These are phyloP conservation scores for Sandelia bainsii DNA, from an alignment of 2,797 vertebrate genomes.

Conservation along the genomic window DNA sequence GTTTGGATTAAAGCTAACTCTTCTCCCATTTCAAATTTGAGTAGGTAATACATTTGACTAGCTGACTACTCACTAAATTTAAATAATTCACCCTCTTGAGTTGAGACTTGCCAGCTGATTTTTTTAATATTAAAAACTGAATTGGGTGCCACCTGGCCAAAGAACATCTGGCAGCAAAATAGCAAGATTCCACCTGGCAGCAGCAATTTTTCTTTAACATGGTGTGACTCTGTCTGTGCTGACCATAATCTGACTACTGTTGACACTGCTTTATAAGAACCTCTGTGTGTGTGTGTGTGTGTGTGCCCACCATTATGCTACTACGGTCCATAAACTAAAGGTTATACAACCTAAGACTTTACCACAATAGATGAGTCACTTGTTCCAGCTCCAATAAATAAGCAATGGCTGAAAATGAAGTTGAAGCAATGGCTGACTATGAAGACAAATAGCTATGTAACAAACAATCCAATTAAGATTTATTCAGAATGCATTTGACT, in stretches of 20 bases:
- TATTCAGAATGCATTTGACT: not conserved
- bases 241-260: constrained; percentile 28
- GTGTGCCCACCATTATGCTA: not conserved
- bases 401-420: not conserved
- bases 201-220: constrained; percentile 44
- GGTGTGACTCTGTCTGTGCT: constrained; percentile 14
- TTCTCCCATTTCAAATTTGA: no score
- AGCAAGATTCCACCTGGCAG: constrained; percentile 24
- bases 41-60: no score
- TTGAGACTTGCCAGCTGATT: no score
- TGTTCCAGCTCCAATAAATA: not conserved
- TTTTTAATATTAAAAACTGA: not conserved
- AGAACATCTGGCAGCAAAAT: constrained; percentile 11
- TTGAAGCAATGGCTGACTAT: no score
- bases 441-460: not conserved
- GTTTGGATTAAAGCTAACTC: no score
- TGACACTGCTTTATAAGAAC: constrained; percentile 34
- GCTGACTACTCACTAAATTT: no score
- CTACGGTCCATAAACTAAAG: not conserved
- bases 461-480: not conserved
- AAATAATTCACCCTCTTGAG: no score
- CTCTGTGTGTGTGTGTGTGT: not conserved
- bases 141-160: not conserved
- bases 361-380: not conserved
- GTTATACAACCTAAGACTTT: not conserved